Conservation (phyloP, 2,113 vertebrate genomes). For the Ceyx margarethae region DNA sequence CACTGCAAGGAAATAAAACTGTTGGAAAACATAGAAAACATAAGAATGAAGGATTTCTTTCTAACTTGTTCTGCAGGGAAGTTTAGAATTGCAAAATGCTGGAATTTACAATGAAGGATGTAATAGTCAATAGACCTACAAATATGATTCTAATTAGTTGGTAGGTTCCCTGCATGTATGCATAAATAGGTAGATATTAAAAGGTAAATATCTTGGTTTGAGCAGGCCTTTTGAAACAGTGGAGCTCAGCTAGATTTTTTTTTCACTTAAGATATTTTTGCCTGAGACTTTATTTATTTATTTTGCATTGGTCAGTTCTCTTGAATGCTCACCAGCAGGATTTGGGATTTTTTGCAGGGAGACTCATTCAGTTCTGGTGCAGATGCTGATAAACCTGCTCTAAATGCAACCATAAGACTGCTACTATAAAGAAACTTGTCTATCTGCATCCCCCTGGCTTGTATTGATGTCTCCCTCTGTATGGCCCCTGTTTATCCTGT, state of each 20-base stretch:
- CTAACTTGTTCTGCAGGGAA: background rate
- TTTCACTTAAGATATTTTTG: slow-evolving; percentile 12
- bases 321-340: background rate
- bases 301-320: slow-evolving; percentile 19
- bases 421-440: background rate
- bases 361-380: background rate
- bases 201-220: slow-evolving; percentile 8
- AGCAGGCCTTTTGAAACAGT: background rate
- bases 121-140: background rate
- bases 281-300: slow-evolving; percentile 59
- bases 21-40: background rate
- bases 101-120: background rate
- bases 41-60: slow-evolving; percentile 31
- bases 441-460: background rate
- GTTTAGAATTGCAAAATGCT: background rate
- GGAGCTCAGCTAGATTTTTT: background rate
- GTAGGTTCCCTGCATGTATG: background rate
- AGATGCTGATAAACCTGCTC: background rate
- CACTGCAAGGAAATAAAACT: background rate
- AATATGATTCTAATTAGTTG: background rate
- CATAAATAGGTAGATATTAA: background rate
- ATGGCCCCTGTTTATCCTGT: background rate
- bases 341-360: background rate
- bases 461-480: background rate
- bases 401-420: background rate